A percentile compares a stretch with the other conserved stretches of the same genome.
Evolutionary conservation across 2,113 vertebrate genomes (phyloP).

Genomic region (Dicerorhinus sumatrensis): DNA sequence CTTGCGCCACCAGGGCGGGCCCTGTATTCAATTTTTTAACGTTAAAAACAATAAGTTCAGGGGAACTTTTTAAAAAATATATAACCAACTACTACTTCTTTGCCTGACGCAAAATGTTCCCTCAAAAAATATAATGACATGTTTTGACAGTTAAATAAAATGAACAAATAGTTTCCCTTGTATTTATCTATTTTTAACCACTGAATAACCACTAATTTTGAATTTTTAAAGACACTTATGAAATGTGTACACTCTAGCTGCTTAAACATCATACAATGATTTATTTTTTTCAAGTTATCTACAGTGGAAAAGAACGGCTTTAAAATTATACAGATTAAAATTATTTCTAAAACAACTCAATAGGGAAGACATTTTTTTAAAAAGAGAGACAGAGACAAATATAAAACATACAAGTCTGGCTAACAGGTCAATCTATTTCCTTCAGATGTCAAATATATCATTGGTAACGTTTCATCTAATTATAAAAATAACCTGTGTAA

Average conservation of each 20-base stretch:
- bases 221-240: conserved; percentile 16
- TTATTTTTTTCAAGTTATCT: conserved; percentile 14
- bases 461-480: background rate
- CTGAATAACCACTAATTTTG: background rate
- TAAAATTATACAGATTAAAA: conserved; percentile 22
- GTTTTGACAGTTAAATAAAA: conserved; percentile 44
- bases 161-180: background rate
- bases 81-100: background rate
- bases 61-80: background rate
- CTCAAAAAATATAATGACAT: background rate
- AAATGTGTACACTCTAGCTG: background rate
- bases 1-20: no score
- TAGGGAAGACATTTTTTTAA: background rate
- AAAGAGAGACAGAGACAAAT: background rate
- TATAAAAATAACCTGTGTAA: conserved; percentile 9
- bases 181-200: background rate
- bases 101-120: background rate
- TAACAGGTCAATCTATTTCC: background rate
- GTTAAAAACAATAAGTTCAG: background rate
- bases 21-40: background rate
- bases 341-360: conserved; percentile 10
- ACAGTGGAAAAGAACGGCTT: background rate
- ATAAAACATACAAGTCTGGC: background rate
- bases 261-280: background rate
- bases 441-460: background rate